These are phyloP conservation scores for Macrobrachium nipponense DNA, from an alignment of 1,140 invertebrate genomes.

Conservation along the genomic window DNA sequence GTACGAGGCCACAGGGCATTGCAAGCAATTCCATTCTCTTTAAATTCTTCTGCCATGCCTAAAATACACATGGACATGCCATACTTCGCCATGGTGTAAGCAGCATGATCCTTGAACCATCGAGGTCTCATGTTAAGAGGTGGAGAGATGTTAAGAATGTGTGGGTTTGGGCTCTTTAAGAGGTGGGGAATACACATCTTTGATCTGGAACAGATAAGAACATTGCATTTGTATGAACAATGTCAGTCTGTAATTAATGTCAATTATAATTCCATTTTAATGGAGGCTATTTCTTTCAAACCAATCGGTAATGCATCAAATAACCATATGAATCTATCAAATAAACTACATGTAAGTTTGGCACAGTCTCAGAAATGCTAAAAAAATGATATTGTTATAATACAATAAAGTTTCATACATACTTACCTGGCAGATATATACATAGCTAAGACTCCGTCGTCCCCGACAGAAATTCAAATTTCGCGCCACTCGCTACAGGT, in stretches of 20 bases:
- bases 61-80: slow-evolving; percentile 99
- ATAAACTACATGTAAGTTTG: no score
- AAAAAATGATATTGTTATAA: no score
- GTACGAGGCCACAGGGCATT: slow-evolving; percentile 98
- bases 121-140: slow-evolving; percentile 89
- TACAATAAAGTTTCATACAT: no score
- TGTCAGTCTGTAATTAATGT: no score
- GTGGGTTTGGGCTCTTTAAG: slow-evolving; percentile 89
- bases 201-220: slow-evolving; percentile 76
- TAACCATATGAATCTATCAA: no score
- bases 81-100: slow-evolving; percentile 98
- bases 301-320: neutral
- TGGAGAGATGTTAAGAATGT: slow-evolving; percentile 96
- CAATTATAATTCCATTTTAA: slow-evolving; percentile 1
- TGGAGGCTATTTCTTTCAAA: neutral
- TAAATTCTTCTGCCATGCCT: slow-evolving; percentile 92
- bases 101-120: slow-evolving; percentile 95
- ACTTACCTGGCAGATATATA: no score
- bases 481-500: no score
- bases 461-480: no score
- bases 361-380: no score
- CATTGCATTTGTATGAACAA: neutral
- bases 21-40: slow-evolving; percentile 88
- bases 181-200: slow-evolving; percentile 93
- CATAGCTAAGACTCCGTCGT: no score